phyloP scores from a whole-genome alignment of 2,797 vertebrate species.

The Smutsia temminckii region DNA sequence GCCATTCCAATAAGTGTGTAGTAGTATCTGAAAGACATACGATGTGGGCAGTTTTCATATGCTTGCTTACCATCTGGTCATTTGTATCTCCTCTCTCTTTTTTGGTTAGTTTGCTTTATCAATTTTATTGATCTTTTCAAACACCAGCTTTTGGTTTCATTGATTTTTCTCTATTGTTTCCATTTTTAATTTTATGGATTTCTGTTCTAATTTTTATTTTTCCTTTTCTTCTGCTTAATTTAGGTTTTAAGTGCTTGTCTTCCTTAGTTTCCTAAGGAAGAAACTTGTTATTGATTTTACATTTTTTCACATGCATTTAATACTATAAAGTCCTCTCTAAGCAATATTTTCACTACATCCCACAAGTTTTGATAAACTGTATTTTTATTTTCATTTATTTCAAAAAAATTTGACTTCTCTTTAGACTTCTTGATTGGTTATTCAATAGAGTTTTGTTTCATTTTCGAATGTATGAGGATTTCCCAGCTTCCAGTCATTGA shows the following conservation, averaged over 20 bases:
- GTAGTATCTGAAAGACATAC: background rate
- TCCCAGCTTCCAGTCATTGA: background rate
- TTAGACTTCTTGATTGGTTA: background rate
- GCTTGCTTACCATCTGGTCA: background rate
- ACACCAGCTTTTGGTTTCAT: background rate
- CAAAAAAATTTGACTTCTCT: background rate
- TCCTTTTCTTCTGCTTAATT: background rate
- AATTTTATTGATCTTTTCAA: background rate
- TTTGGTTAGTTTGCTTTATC: background rate
- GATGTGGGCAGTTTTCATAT: background rate
- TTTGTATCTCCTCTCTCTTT: background rate
- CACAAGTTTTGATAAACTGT: background rate
- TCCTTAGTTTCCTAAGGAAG: background rate
- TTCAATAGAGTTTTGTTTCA: background rate
- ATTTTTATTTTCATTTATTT: background rate
- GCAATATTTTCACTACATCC: background rate
- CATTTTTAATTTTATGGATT: background rate
- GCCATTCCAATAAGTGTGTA: background rate
- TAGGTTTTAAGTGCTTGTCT: background rate
- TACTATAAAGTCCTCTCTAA: background rate
- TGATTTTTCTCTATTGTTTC: background rate
- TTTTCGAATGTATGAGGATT: background rate
- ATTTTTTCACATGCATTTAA: background rate
- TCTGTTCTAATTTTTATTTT: background rate
- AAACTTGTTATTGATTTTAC: background rate